Evolutionary conservation across 2,113 vertebrate genomes (phyloP), one percentile per base, ranked within the genome.

Genomic region (Colius striatus): DNA sequence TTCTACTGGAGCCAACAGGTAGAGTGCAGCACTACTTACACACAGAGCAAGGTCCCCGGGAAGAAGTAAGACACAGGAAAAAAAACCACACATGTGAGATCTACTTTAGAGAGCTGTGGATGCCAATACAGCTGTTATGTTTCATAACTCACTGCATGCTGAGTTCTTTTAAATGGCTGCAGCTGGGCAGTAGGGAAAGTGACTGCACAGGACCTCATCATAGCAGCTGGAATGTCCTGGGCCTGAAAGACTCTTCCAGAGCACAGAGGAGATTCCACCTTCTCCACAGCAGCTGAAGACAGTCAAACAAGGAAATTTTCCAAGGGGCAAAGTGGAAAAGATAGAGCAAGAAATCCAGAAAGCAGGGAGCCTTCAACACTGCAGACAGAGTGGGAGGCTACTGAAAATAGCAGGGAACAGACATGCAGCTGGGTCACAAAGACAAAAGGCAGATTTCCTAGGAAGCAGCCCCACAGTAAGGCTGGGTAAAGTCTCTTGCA

Each of bases 341-440:
- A 76, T 6, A 80, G 30, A 84, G 51, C 27, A 83, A 80, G 22
- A 79, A 15, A 72, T 6, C 6, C 66, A 83, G 85, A 88, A 88
- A 27, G 34, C 50, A 76, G 45, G 34, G 57, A 85, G 75, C 22
- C 62, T 85, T 96, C 81, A 76, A 50, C 36, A 25, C 43, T 62
- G 75, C 74, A 94, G 90, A 85, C 90, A 91, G 92, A 94, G 85
- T 70, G 75, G 85, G 78, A 92, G 74, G 90, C 66, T 93, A 60
- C 90, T 55, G 75, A 95, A 95, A 95, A 93, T 76, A 90, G 79
- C 75, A 62, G 30, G n/a, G 78, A 95, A 94, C 23, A 95, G 58
- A 76, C 27, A 65, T 0, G 20, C 82, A 90, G 82, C 41, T 4
- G 5, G 82, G 73, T 90, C 78, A 80, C 75, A 76, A 63, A 61